These are phyloP conservation scores for Thaumatotibia leucotreta DNA, from an alignment of 1,140 invertebrate genomes.

Conservation along the genomic window DNA sequence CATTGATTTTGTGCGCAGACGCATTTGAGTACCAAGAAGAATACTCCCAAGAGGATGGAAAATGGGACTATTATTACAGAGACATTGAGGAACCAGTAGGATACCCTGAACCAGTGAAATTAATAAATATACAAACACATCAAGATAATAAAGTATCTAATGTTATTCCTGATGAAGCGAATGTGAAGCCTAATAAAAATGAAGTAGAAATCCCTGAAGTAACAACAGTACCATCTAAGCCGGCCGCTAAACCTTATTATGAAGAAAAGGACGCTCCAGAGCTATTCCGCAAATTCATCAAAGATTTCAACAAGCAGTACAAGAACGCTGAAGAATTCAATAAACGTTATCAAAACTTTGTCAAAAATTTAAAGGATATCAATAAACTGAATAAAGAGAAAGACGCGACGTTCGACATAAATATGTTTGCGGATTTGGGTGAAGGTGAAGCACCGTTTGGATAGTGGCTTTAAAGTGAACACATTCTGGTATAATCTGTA, in stretches of 20 bases:
- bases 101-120: neutral
- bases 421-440: conserved; percentile 15
- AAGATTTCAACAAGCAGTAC: conserved; percentile 13
- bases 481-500: neutral
- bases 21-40: neutral
- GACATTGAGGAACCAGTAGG: neutral
- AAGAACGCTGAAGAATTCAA: conserved; percentile 1
- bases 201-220: neutral
- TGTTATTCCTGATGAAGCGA: neutral
- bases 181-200: neutral
- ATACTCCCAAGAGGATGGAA: neutral
- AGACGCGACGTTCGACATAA: conserved; percentile 7
- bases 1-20: neutral
- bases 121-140: neutral
- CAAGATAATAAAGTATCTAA: neutral
- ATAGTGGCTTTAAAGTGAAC: neutral
- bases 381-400: neutral
- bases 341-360: conserved; percentile 1
- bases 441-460: neutral
- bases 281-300: conserved; percentile 1
- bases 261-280: conserved; percentile 3
- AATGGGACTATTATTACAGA: neutral
- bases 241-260: neutral
- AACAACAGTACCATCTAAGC: neutral
- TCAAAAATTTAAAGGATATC: conserved; percentile 1